phyloP scores from a whole-genome alignment of 2,797 vertebrate species.

The Phrynocephalus vlangalii region DNA sequence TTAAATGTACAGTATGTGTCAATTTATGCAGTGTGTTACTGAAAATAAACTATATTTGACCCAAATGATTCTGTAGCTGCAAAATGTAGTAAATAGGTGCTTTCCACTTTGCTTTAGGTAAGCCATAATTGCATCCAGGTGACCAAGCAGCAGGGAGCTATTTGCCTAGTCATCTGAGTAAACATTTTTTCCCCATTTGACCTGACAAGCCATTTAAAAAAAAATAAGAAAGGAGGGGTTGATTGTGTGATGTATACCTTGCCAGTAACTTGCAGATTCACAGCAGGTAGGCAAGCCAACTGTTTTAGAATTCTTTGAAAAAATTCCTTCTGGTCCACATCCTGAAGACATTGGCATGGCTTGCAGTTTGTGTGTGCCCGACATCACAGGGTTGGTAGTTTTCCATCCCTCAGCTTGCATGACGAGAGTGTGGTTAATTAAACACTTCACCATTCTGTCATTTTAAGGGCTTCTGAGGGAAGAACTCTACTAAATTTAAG shows the following conservation, averaged over 20 bases:
- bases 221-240: background rate
- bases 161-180: background rate
- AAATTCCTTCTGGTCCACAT: background rate
- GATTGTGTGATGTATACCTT: background rate
- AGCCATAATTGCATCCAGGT: background rate
- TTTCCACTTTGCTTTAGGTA: background rate
- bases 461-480: slow-evolving; percentile 30
- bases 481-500: slow-evolving; percentile 43
- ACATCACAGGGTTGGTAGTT: background rate
- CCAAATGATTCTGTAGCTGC: too few species aligned
- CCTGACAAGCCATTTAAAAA: background rate
- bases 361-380: background rate
- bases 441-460: slow-evolving; percentile 30
- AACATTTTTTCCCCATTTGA: background rate
- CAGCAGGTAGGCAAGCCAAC: background rate
- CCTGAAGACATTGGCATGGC: background rate
- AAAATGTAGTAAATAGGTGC: background rate
- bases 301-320: background rate
- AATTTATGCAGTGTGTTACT: background rate
- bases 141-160: background rate
- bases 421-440: slow-evolving; percentile 14
- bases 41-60: background rate
- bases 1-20: background rate
- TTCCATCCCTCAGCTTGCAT: slow-evolving; percentile 11
- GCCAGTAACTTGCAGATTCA: background rate